Conservation (phyloP, 2,113 vertebrate genomes). For the Hyaena hyaena region DNA sequence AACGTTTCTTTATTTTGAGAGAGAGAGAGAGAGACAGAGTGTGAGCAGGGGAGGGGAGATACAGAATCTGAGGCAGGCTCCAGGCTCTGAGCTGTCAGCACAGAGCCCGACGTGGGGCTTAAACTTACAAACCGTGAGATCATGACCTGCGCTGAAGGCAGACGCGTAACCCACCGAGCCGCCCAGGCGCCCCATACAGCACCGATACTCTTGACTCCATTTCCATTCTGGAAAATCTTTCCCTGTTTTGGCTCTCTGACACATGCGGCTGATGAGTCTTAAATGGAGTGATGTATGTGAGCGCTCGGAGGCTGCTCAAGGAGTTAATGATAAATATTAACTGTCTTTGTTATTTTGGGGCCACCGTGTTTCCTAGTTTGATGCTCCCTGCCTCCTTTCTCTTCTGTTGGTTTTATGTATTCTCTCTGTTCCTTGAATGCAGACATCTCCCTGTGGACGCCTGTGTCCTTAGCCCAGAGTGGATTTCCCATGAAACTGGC, state of each 20-base stretch:
- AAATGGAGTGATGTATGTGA: background rate
- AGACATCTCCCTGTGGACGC: background rate
- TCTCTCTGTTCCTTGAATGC: background rate
- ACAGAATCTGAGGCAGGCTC: too few relatives aligned
- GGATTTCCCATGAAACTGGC: background rate
- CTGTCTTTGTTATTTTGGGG: background rate
- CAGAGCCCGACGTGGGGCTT: too few relatives aligned
- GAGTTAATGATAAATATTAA: background rate
- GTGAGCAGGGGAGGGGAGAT: too few relatives aligned
- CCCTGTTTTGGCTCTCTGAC: background rate
- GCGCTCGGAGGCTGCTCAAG: background rate
- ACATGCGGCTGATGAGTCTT: background rate
- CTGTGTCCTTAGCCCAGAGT: background rate
- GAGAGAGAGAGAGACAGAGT: too few relatives aligned
- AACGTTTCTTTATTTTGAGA: too few relatives aligned
- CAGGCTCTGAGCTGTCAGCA: too few relatives aligned
- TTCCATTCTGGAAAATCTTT: background rate
- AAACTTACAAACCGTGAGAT: too few relatives aligned
- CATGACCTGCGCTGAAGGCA: too few relatives aligned
- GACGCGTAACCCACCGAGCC: too few relatives aligned
- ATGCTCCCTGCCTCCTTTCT: background rate
- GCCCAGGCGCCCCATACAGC: background rate
- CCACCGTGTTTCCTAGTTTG: background rate
- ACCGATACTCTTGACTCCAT: background rate
- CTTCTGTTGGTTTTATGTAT: background rate